phyloP scores from a whole-genome alignment of 2,888 invertebrate genomes.

The Drosophila birchii region DNA sequence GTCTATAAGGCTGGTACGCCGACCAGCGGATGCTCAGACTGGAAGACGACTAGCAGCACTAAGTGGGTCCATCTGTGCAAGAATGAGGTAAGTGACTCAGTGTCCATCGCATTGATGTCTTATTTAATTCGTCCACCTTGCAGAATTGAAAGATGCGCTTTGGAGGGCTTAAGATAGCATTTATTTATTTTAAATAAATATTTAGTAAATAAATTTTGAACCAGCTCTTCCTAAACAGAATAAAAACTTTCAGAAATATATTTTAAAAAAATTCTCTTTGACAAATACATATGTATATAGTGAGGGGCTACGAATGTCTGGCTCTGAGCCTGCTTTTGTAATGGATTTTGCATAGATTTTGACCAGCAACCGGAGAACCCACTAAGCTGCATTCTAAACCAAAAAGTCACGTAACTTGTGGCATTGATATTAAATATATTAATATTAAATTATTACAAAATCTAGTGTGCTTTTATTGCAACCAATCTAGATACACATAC shows the following conservation, averaged over 20 bases:
- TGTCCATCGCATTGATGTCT: not conserved
- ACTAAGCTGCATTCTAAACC: not conserved
- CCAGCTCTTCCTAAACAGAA: constrained; percentile 64
- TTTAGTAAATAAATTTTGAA: constrained; percentile 65
- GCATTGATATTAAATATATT: too few species aligned
- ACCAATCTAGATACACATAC: not conserved
- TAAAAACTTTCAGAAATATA: constrained; percentile 8
- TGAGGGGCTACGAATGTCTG: too few species aligned
- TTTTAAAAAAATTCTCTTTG: constrained; percentile 47
- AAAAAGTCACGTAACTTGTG: not conserved
- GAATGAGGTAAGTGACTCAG: constrained; percentile 29
- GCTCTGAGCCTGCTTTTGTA: too few species aligned
- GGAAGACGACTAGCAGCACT: constrained; percentile 21
- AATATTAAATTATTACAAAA: not conserved
- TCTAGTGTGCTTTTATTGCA: not conserved
- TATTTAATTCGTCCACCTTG: not conserved
- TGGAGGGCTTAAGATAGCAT: not conserved
- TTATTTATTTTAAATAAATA: constrained; percentile 18
- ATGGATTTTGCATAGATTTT: too few species aligned
- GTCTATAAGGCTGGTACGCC: constrained; percentile 48
- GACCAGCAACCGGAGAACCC: too few species aligned
- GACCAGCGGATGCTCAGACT: constrained; percentile 40
- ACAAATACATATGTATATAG: too few species aligned
- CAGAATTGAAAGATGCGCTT: not conserved
- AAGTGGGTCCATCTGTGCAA: constrained; percentile 43